Evolutionary conservation across 2,888 invertebrate genomes (phyloP), one percentile per base, ranked within the genome.

Genomic region (Drosophila setosimentum): DNA sequence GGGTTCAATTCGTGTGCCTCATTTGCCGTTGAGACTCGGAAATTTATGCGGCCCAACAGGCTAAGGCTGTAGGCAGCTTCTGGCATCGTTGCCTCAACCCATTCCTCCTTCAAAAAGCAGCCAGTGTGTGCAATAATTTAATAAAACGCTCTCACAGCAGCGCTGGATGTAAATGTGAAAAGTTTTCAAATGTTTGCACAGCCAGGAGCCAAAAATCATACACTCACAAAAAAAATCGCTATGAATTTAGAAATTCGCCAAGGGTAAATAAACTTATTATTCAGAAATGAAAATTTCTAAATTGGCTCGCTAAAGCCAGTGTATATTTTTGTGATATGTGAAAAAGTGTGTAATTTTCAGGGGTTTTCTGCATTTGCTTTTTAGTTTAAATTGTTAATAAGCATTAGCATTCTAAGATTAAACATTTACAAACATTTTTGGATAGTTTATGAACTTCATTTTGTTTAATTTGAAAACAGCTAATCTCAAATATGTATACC

Each of bases 81-180:
- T 60, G 45, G 48, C 70, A 7, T n/a, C 27, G 24, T 13, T 21
- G 27, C 10, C 35, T 2, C 18, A 32, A 13, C 29, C 21, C 29
- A 29, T 45, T 45, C 8, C 16, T 27, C 11, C 59, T 1, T 13
- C 4, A 37, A 35, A 51, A 49, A 57, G n/a, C 50, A 45, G 51
- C 45, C 48, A 59, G 63, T 64, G 78, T 71, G 68, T 77, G 83
- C 84, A 77, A 87, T 87, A 87, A 87, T 87, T 87, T 87, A 87
- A 87, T 87, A 87, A 87, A 89, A 85, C 73, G 87, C 82, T 86
- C 83, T 75, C 82, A 83, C 86, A 88, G 83, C 79, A 82, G 73
- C 86, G 78, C 80, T 89, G 87, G 80, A 87, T 87, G 89, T 87
- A 87, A 80, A 87, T 89, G 89, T 76, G 83, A 89, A 87, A 87